Evolutionary conservation across 2,888 invertebrate genomes (phyloP).

Genomic region (Poecilobothrus nobilitatus): DNA sequence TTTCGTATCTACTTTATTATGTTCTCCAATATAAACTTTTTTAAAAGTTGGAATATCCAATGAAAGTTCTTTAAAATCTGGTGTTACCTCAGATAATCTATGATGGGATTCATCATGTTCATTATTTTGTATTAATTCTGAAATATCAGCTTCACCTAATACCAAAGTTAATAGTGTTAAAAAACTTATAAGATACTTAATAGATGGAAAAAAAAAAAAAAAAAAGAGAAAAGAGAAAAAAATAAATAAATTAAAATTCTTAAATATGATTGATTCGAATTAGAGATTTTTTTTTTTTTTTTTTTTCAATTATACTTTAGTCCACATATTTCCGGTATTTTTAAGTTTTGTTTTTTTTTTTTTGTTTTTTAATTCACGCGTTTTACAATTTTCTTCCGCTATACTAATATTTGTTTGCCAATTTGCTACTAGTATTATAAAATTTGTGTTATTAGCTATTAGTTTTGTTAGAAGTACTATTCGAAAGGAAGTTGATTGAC

Average conservation of each 20-base stretch:
- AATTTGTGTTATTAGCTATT: no score
- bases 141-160: neutral
- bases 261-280: neutral
- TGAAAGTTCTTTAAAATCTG: neutral
- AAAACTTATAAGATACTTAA: neutral
- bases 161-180: neutral
- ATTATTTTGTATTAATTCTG: neutral
- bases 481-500: slow-evolving; percentile 6
- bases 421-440: no score
- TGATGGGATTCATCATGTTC: neutral
- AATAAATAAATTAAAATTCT: neutral
- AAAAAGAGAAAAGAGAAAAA: neutral
- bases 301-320: neutral
- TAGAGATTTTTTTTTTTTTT: neutral
- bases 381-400: no score
- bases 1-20: neutral
- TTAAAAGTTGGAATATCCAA: neutral
- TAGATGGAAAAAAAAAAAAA: no score
- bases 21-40: neutral
- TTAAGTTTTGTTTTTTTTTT: neutral
- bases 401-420: no score
- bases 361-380: neutral
- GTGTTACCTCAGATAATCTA: neutral
- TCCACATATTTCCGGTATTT: slow-evolving; percentile 1
- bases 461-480: neutral